Evolutionary conservation across 2,888 invertebrate genomes (phyloP), one percentile per base, ranked within the genome.

Genomic region (Melanophora roralis): DNA sequence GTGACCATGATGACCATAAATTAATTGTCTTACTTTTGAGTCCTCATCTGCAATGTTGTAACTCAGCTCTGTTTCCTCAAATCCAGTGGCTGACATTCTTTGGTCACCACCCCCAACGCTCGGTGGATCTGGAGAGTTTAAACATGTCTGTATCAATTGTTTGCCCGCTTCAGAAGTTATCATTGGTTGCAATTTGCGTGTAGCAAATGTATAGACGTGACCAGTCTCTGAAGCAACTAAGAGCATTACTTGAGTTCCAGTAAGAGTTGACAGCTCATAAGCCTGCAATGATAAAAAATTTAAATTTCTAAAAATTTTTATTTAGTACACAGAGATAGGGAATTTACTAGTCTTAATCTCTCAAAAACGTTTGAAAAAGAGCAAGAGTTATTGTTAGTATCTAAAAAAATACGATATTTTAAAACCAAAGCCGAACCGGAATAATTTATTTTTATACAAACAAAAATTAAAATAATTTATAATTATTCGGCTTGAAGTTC

Each of bases 161-260:
- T 99, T 99, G 84, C 99, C 99, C 78, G 96, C 95, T 89, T 96
- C 96, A 84, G 98, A 98, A 57, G 98, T 98, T 90, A 99, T 99
- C 98, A 99, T 99, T 84, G 99, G 99, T 91, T 98, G 98, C 68
- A 99, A 93, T 90, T 98, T 98, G 85, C 98, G 94, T 84, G 99
- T 99, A 82, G 99, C 99, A 92, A 99, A 99, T 82, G 99, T 99
- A 92, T 99, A 99, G 87, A 99, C 99, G 92, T 99, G 99, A 68
- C 99, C 99, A 19, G 99, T 99, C 91, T 98, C 99, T 83, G 97
- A 98, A 80, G 99, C 99, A 83, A 99, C 99, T 88, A 99, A 92
- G 86, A 99, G 92, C 99, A 99, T 99, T 90, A 99, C 99, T 92
- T 99, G 99, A 38, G 99, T 99, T 68, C 99, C 99, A 83, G 99